A percentile compares a stretch with the other conserved stretches of the same genome.
Evolutionary conservation across 1,140 invertebrate genomes (phyloP).

Genomic region (Philaenus spumarius): DNA sequence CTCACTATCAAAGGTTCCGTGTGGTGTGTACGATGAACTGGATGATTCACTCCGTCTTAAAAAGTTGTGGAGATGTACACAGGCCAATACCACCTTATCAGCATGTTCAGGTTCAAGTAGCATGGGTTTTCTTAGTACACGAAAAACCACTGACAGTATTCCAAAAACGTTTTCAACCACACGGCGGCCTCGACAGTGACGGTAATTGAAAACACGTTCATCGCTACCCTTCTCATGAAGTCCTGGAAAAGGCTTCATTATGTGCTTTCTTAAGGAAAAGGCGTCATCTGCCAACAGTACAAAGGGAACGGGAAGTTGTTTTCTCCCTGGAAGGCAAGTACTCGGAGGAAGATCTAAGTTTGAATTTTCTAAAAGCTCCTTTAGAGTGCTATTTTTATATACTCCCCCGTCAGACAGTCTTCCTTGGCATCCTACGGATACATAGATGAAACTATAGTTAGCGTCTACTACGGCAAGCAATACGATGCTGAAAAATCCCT

Average conservation of each 20-base stretch:
- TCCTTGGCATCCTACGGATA: constrained; percentile 26
- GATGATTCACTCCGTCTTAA: too few species aligned
- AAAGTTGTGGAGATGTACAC: too few species aligned
- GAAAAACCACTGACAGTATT: too few species aligned
- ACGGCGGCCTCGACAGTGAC: constrained; percentile 28
- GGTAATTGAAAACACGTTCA: constrained; percentile 30
- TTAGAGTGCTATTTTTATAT: constrained; percentile 15
- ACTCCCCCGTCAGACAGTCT: constrained; percentile 35
- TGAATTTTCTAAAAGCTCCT: constrained; percentile 11
- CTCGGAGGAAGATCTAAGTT: constrained; percentile 13
- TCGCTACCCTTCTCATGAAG: constrained; percentile 25
- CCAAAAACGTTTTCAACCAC: constrained; percentile 30
- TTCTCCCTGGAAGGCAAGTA: constrained; percentile 24
- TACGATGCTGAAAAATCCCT: constrained; percentile 39
- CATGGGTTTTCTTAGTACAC: too few species aligned
- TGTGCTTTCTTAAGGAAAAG: constrained; percentile 30
- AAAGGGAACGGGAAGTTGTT: constrained; percentile 28
- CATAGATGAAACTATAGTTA: constrained; percentile 5
- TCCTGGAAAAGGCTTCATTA: constrained; percentile 37
- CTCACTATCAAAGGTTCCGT: too few species aligned
- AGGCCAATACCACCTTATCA: too few species aligned
- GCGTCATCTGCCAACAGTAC: constrained; percentile 36
- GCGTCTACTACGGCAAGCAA: constrained; percentile 37
- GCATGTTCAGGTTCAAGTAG: too few species aligned
- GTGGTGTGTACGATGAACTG: too few species aligned